Conservation (phyloP, 2,113 vertebrate genomes). For the human region GRCh38 chr20:38060501-38061000, state of each 20-base stretch:
- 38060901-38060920: neutral
- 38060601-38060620: neutral
- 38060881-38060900: neutral
- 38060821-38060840: neutral
- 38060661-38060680: neutral
- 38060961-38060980: neutral
- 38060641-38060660: neutral
- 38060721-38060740: neutral
- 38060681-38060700: neutral
- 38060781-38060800: neutral
- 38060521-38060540: neutral
- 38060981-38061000: neutral
- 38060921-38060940: neutral
- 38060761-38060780: neutral
- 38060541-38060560: neutral
- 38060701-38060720: neutral
- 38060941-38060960: neutral
- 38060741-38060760: fast-evolving
- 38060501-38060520: neutral
- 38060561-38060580: neutral
- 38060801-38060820: neutral
- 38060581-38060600: neutral
- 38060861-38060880: neutral
- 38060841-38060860: neutral
- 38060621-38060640: neutral